Evolutionary conservation across 2,113 vertebrate species (phyloP).

Genomic region (Cyanistes caeruleus): DNA sequence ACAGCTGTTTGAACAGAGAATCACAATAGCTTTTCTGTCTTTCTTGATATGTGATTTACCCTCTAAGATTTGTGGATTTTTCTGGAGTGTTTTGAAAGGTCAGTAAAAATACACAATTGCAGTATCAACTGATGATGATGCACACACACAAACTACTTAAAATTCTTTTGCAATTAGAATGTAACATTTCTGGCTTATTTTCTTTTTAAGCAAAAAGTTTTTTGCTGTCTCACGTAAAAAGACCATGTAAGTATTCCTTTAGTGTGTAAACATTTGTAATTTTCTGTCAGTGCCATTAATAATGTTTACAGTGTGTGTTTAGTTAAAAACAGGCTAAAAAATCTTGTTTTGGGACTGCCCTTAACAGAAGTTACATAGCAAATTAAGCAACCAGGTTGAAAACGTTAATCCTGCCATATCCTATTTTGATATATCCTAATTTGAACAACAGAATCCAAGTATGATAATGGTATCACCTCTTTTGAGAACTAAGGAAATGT

Average conservation of each 20-base stretch:
- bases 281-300: background rate
- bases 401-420: background rate
- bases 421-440: background rate
- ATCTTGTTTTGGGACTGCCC: background rate
- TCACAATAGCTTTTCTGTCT: background rate
- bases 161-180: background rate
- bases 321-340: background rate
- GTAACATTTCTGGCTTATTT: background rate
- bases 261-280: background rate
- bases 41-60: background rate
- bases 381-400: background rate
- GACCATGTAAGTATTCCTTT: background rate
- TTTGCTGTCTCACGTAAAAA: background rate
- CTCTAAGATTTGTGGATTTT: background rate
- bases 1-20: background rate
- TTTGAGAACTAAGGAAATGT: background rate
- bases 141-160: background rate
- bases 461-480: background rate
- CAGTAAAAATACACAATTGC: background rate
- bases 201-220: background rate
- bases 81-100: background rate
- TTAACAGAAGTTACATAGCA: background rate
- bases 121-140: background rate
- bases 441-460: background rate
- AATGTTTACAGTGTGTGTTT: background rate